Percentiles rank a stretch among this genome's conserved stretches.
Conservation (phyloP, 1,140 invertebrate genomes). For the Cephus cinctus region DNA sequence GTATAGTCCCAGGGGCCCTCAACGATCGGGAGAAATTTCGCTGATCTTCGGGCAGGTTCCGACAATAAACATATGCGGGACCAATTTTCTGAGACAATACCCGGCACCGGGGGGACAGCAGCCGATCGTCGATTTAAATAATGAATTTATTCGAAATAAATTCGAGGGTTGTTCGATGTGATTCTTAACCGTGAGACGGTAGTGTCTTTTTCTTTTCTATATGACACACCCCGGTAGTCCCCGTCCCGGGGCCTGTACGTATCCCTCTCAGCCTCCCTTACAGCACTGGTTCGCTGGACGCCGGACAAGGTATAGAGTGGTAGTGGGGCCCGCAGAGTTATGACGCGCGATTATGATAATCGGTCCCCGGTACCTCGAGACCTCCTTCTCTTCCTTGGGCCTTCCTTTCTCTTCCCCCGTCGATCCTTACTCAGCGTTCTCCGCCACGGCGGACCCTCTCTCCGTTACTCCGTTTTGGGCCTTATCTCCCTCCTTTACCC, state of each 20-base stretch:
- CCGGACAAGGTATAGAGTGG: too few relatives aligned
- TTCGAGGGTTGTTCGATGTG: background rate
- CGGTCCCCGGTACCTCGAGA: conserved; percentile 38
- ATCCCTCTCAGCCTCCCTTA: too few relatives aligned
- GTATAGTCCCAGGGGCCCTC: too few relatives aligned
- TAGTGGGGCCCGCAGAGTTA: conserved; percentile 48
- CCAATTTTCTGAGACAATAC: too few relatives aligned
- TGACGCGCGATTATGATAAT: conserved; percentile 56
- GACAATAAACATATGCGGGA: too few relatives aligned
- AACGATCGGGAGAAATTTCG: too few relatives aligned
- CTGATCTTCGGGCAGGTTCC: too few relatives aligned
- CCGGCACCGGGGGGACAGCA: too few relatives aligned
- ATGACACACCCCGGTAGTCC: conserved; percentile 20
- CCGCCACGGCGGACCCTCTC: background rate
- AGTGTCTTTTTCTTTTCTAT: background rate
- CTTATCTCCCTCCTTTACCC: conserved; percentile 19
- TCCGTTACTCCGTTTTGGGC: conserved; percentile 20
- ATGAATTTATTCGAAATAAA: background rate
- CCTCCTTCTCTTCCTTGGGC: conserved; percentile 8
- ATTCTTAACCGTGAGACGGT: background rate
- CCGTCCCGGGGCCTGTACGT: background rate
- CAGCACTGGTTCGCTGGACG: too few relatives aligned
- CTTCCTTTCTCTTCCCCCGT: conserved; percentile 1
- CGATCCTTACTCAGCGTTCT: background rate
- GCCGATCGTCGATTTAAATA: background rate